Conservation (phyloP, 2,113 vertebrate genomes). For the Vicugna pacos region DNA sequence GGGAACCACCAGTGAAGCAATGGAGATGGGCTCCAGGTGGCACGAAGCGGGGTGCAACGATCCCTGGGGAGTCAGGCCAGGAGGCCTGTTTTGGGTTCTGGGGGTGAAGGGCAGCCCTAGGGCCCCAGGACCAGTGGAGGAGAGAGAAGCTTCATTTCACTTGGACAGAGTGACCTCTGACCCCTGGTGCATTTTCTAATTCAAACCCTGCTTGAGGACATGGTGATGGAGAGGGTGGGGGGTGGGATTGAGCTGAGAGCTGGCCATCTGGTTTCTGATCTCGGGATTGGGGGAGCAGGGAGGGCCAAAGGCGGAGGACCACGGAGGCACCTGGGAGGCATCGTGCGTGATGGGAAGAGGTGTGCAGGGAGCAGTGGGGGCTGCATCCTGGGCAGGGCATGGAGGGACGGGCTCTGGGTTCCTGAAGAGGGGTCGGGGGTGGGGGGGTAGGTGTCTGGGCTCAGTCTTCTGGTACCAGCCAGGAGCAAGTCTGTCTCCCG, state of each 20-base stretch:
- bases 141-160: not conserved
- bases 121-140: not conserved
- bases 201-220: not conserved
- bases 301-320: not conserved
- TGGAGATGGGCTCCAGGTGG: not conserved
- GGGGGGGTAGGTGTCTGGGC: not conserved
- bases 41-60: fast-evolving
- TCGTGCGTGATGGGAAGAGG: not conserved
- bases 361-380: not conserved
- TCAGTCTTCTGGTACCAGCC: not conserved
- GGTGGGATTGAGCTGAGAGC: not conserved
- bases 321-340: not conserved
- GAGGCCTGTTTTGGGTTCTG: not conserved
- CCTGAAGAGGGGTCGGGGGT: fast-evolving
- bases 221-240: not conserved
- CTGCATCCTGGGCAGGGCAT: not conserved
- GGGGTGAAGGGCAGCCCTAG: not conserved
- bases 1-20: not conserved
- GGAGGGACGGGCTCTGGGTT: not conserved
- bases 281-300: not conserved
- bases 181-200: not conserved
- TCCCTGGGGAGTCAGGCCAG: not conserved
- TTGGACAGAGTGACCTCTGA: not conserved
- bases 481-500: not conserved
- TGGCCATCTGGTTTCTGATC: not conserved